phyloP scores from a whole-genome alignment of 2,888 invertebrate species.

The Ischnura elegans region DNA sequence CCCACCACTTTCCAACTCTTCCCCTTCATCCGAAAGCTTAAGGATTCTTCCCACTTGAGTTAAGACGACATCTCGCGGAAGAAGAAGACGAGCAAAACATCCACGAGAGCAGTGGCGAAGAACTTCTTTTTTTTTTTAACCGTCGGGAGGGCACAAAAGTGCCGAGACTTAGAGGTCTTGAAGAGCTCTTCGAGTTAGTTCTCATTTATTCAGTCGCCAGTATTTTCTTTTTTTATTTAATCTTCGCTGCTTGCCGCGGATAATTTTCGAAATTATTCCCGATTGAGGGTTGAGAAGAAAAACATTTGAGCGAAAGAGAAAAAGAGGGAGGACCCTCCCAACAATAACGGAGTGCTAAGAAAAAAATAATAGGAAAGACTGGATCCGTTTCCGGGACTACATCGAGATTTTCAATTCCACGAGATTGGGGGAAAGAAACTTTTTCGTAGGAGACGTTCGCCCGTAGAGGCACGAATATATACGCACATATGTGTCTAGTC shows the following conservation, averaged over 20 bases:
- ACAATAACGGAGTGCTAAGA: not conserved
- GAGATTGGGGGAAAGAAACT: not conserved
- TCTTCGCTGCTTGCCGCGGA: not conserved
- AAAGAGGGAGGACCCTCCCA: not conserved
- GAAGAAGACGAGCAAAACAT: not conserved
- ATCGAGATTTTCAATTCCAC: not conserved
- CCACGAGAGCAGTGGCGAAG: not conserved
- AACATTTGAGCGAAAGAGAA: not conserved
- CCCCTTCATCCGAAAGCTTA: not conserved
- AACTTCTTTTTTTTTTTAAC: too few relatives aligned
- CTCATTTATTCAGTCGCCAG: not conserved
- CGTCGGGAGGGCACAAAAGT: not conserved
- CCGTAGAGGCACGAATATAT: not conserved
- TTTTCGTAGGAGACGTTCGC: not conserved
- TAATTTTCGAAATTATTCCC: constrained; percentile 9
- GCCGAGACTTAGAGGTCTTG: not conserved
- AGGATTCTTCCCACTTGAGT: not conserved
- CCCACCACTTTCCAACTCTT: not conserved
- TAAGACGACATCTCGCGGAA: not conserved
- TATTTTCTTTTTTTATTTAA: not conserved
- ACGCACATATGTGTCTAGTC: not conserved
- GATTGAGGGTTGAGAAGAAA: not conserved
- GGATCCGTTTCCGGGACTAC: not conserved
- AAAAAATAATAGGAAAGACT: not conserved
- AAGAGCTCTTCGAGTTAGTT: not conserved